Conservation (phyloP, 30 jellyfish, hydroid and myxozoan genomes). For the Aurelia sp. region DNA sequence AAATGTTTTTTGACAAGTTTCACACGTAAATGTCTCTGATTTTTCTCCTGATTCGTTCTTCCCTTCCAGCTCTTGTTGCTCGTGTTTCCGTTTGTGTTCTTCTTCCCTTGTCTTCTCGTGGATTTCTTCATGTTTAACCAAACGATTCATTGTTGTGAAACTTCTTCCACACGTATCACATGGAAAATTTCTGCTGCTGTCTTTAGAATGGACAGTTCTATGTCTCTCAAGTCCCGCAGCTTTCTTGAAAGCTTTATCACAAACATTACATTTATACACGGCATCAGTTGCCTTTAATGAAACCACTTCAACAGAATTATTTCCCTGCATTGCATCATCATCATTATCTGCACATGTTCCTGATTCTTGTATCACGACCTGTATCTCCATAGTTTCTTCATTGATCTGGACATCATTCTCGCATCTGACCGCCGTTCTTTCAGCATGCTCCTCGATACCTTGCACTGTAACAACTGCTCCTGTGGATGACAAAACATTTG, state of each 20-base stretch:
- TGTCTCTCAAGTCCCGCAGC: slow-evolving; percentile 66
- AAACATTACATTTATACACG: slow-evolving; percentile 32
- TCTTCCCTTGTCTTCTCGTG: slow-evolving; percentile 73
- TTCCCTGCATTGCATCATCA: not conserved
- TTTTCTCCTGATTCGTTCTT: slow-evolving; percentile 14
- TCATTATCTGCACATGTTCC: not conserved
- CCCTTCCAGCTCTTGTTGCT: slow-evolving; percentile 35
- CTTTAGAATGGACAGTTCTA: slow-evolving; percentile 46
- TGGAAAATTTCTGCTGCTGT: slow-evolving; percentile 22
- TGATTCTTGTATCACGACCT: slow-evolving; percentile 35
- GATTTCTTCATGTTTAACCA: slow-evolving; percentile 54
- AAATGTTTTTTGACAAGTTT: slow-evolving; percentile 59
- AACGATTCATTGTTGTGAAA: slow-evolving; percentile 59
- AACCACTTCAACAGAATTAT: not conserved
- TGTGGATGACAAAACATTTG: slow-evolving; percentile 18
- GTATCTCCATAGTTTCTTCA: slow-evolving; percentile 32
- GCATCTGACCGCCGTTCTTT: not conserved
- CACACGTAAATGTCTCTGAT: slow-evolving; percentile 58
- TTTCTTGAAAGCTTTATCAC: slow-evolving; percentile 38
- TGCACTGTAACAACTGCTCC: slow-evolving; percentile 24
- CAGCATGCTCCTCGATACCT: slow-evolving; percentile 2
- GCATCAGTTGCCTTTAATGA: too few species aligned
- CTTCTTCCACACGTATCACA: slow-evolving; percentile 67
- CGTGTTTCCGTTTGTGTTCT: slow-evolving; percentile 64
- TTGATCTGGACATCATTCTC: slow-evolving; percentile 11